phyloP scores from a whole-genome alignment of 2,797 vertebrate genomes.

The Hyperoplus immaculatus region DNA sequence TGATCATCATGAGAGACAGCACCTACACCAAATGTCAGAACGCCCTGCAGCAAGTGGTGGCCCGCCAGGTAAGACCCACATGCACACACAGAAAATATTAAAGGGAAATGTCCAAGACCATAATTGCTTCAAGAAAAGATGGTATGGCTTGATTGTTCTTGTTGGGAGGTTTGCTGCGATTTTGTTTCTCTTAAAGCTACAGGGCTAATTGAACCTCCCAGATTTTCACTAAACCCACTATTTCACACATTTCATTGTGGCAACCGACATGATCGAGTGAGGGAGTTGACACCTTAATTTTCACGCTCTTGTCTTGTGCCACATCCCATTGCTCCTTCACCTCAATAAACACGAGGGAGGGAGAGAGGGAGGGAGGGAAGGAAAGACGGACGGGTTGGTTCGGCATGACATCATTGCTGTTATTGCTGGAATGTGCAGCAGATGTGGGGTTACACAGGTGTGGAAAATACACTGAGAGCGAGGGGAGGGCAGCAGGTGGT shows the following conservation, averaged over 20 bases:
- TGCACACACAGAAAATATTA: not conserved
- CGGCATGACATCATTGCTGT: conserved; percentile 56
- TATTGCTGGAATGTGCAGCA: conserved; percentile 53
- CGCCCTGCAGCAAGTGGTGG: conserved; percentile 96
- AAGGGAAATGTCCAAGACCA: not conserved
- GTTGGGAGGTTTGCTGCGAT: not conserved
- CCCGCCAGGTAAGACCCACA: conserved; percentile 88
- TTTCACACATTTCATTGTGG: not conserved
- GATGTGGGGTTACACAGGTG: conserved; percentile 50
- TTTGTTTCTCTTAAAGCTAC: not conserved
- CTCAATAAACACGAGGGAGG: conserved; percentile 54
- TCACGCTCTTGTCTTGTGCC: conserved; percentile 15
- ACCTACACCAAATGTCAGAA: conserved; percentile 98
- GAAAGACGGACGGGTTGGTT: conserved; percentile 17
- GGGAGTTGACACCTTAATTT: conserved; percentile 24
- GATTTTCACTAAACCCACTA: too few relatives aligned
- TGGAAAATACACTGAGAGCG: conserved; percentile 22
- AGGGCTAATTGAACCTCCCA: too few relatives aligned
- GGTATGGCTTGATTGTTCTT: not conserved
- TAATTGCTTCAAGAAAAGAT: not conserved
- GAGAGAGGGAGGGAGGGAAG: conserved; percentile 45
- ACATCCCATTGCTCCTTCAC: conserved; percentile 50
- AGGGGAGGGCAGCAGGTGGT: not conserved
- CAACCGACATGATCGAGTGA: not conserved
- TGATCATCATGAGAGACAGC: conserved; percentile 99